Evolutionary conservation across 2,797 vertebrate genomes (phyloP), one percentile per base, ranked within the genome.

Genomic region (Enteromius radiatus): DNA sequence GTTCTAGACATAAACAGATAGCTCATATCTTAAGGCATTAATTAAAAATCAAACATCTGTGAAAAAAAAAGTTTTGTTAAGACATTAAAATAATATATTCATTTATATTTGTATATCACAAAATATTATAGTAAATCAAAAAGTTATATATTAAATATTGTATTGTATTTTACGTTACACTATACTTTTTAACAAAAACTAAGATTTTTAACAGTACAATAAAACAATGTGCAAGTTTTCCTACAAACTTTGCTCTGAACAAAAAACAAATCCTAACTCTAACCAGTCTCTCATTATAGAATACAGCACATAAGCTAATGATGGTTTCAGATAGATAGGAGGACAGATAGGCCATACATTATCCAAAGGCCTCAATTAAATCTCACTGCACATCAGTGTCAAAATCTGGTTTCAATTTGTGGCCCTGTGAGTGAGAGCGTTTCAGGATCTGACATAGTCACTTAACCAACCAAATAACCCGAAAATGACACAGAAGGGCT

Each of bases 391-490:
- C 70, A 75, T 78, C 69, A 70, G 23, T 69, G 76, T 84, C 43
- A 80, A 75, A 86, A 79, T 82, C 76, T 89, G 87, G 75, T 80
- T 84, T 83, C 76, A 86, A 86, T 88, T 87, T 84, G 85, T 84
- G 85, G 86, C 36, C 21, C 74, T 78, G 63, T 45, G 28, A 52
- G 17, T 23, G 21, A 82, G 38, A 59, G 56, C 73, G 59, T 75
- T 82, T 23, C 10, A 17, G 84, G 63, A 74, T 74, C 86, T 83
- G 85, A 76, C 83, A 83, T 86, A 70, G 63, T 68, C 78, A 87
- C 63, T 65, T 69, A 79, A 79, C 65, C 87, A 86, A 89, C 86
- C 73, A 59, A 76, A 59, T 86, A 68, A 85, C 81, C 79, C 14
- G 78, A 84, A 87, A 88, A 86, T 86, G 82, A 86, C 78, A 88